Evolutionary conservation across 2,888 invertebrate species (phyloP), one percentile per base, ranked within the genome.

Genomic region (Ennomos erosarius): DNA sequence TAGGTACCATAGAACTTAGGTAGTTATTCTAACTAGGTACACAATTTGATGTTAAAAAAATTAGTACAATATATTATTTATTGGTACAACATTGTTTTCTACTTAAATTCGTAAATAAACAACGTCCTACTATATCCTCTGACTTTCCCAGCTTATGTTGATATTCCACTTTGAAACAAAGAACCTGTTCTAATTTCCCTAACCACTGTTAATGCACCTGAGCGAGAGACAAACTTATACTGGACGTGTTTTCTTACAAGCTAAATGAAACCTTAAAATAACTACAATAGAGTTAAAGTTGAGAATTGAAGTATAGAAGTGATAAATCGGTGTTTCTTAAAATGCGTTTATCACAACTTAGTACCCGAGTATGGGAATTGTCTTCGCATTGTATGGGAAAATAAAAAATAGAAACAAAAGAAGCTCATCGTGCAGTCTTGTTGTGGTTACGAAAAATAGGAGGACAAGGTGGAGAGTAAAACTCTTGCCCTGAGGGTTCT

Each of bases 301-400:
- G n/a, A 12, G 8, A 6, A 48, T 37, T 48, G 8, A 12, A 9
- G 9, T 12, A 33, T 39, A 9, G n/a, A 9, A 26, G 16, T 37
- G 3, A 40, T 37, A 40, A 55, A 55, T 43, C 51, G 51, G 55
- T 55, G 59, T 40, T 9, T 55, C 49, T 55, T 56, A 47, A 65
- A 61, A 55, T 42, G 57, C 74, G 78, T 71, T 82, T 81, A 82
- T 74, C 70, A 62, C 57, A 58, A 64, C 54, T 81, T 81, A 82
- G 65, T 76, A 65, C 67, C 44, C 55, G 10, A 57, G 70, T 73
- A 81, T 82, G 77, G 82, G 82, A 81, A 71, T 70, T 73, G 74
- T 74, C 75, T 79, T 69, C 69, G 62, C 67, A 61, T 59, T 63
- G 44, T 12, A 10, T 61, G 57, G 53, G 51, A 45, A 53, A 57